These are phyloP conservation scores for Melanchra persicariae DNA, from an alignment of 2,888 invertebrate species.

Conservation along the genomic window DNA sequence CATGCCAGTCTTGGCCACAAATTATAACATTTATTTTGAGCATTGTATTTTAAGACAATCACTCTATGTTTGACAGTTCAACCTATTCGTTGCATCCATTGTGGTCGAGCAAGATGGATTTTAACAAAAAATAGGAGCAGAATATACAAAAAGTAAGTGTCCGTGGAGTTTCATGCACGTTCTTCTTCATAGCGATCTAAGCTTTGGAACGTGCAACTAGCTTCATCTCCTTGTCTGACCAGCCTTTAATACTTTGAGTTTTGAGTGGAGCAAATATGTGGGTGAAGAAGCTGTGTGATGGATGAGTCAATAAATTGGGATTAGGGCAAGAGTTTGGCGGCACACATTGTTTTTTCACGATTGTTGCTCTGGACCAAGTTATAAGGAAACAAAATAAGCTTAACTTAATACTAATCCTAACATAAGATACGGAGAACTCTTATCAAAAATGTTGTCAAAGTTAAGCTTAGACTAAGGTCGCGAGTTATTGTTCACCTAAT, in stretches of 20 bases:
- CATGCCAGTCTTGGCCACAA: neutral
- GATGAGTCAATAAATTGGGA: too few species aligned
- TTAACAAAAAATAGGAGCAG: neutral
- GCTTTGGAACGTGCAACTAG: too few species aligned
- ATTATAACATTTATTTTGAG: too few species aligned
- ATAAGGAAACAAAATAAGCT: slow-evolving; percentile 15
- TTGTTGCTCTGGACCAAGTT: neutral
- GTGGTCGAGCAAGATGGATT: neutral
- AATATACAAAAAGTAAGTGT: too few species aligned
- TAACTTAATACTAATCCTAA: slow-evolving; percentile 23
- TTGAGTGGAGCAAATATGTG: too few species aligned
- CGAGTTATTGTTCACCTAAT: slow-evolving; percentile 8
- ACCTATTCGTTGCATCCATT: neutral
- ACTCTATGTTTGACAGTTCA: slow-evolving; percentile 1
- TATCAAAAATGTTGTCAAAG: slow-evolving; percentile 29
- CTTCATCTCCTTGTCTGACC: too few species aligned
- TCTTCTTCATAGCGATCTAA: too few species aligned
- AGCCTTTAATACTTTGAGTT: too few species aligned
- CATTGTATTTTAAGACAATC: slow-evolving; percentile 15
- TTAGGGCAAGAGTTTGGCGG: too few species aligned
- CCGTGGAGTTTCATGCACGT: too few species aligned
- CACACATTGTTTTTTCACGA: too few species aligned
- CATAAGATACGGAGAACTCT: slow-evolving; percentile 30
- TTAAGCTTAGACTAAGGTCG: slow-evolving; percentile 25
- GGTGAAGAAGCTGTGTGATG: too few species aligned